Evolutionary conservation across 2,113 vertebrate species (phyloP).

Genomic region (Galemys pyrenaicus): DNA sequence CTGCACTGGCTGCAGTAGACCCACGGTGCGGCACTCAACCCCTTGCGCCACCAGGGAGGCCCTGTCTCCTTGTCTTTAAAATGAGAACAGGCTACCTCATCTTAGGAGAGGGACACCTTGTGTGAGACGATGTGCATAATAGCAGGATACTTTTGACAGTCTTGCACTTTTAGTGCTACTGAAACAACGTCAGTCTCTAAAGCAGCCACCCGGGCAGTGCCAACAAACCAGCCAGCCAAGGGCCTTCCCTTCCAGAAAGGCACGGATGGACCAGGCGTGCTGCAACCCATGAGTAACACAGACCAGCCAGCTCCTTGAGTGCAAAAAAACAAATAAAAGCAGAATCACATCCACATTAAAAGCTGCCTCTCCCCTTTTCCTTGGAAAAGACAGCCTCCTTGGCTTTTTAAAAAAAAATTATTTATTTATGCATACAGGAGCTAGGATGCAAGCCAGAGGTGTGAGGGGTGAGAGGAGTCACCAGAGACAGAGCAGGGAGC

Average conservation of each 20-base stretch:
- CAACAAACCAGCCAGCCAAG: not conserved
- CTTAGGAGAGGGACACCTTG: not conserved
- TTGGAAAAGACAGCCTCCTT: not conserved
- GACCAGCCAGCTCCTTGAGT: no score
- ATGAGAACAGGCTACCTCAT: not conserved
- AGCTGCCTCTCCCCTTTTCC: not conserved
- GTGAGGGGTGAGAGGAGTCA: no score
- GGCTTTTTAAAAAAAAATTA: no score
- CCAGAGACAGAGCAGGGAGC: no score
- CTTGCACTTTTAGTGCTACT: not conserved
- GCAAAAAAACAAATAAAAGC: not conserved
- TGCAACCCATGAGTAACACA: not conserved
- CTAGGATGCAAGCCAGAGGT: no score
- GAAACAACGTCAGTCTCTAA: not conserved
- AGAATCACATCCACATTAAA: not conserved
- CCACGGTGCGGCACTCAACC: no score
- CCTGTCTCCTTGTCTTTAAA: no score
- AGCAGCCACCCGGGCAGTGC: not conserved
- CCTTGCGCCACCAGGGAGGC: no score
- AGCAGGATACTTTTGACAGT: not conserved
- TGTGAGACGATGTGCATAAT: not conserved
- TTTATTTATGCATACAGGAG: no score
- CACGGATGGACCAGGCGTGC: not conserved
- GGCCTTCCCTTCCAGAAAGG: not conserved
- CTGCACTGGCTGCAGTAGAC: no score